Percentiles rank a stretch among this genome's conserved stretches.
These are phyloP conservation scores for Dysdera silvatica DNA, from an alignment of 1,140 invertebrate genomes.

Conservation along the genomic window DNA sequence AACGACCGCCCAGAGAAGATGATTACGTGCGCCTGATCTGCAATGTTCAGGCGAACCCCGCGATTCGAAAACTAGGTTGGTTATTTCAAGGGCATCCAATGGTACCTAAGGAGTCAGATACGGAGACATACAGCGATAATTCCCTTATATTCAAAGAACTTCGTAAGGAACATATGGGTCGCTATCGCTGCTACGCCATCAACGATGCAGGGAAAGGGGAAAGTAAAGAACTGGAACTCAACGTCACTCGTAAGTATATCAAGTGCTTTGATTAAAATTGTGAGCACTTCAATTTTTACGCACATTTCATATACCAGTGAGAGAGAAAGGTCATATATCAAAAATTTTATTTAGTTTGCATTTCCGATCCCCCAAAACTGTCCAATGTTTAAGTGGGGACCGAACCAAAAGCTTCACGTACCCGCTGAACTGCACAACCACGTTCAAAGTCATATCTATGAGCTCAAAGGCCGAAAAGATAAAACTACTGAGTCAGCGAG, in stretches of 20 bases:
- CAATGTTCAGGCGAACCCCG: constrained; percentile 17
- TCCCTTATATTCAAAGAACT: constrained; percentile 22
- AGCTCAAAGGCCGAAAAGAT: too few species aligned
- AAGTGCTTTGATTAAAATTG: neutral
- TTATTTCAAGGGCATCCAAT: constrained; percentile 12
- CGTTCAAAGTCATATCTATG: too few species aligned
- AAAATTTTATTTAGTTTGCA: too few species aligned
- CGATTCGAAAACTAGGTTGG: constrained; percentile 14
- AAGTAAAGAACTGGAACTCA: constrained; percentile 24
- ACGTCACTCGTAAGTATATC: constrained; percentile 29
- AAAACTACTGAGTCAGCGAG: too few species aligned
- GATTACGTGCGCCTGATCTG: constrained; percentile 13
- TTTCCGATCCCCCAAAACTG: too few species aligned
- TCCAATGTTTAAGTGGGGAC: too few species aligned
- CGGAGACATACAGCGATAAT: constrained; percentile 6
- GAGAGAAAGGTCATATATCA: too few species aligned
- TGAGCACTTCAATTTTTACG: too few species aligned
- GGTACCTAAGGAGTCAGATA: constrained; percentile 4
- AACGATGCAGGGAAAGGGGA: constrained; percentile 26
- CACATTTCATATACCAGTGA: too few species aligned
- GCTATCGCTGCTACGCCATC: constrained; percentile 29
- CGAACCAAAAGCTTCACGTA: too few species aligned
- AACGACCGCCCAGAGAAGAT: constrained; percentile 7
- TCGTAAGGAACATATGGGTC: constrained; percentile 13
- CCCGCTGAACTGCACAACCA: too few species aligned